Conservation (phyloP, 2,888 invertebrate species). For the Smittia aterrima region DNA sequence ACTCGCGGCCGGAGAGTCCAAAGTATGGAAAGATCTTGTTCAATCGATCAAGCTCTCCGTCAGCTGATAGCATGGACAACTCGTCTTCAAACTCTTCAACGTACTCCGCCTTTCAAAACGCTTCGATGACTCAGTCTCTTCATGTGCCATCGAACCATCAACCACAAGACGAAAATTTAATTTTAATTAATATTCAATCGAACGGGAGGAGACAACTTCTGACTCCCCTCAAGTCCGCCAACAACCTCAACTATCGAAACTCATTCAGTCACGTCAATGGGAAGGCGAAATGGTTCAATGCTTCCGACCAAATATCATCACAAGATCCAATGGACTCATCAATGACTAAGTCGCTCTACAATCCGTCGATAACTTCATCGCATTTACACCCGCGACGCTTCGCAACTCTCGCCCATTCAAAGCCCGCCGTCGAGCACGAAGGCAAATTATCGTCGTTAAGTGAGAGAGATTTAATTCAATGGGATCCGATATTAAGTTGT, state of each 20-base stretch:
- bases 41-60: conserved; percentile 46
- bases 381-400: conserved; percentile 38
- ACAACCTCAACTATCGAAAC: conserved; percentile 21
- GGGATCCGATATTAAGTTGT: conserved; percentile 59
- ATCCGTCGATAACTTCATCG: conserved; percentile 5
- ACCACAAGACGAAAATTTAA: conserved; percentile 6
- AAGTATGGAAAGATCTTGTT: conserved; percentile 48
- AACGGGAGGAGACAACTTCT: neutral
- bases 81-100: conserved; percentile 26
- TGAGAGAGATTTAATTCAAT: conserved; percentile 46
- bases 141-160: neutral
- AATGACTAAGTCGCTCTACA: conserved; percentile 31
- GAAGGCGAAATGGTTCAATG: neutral
- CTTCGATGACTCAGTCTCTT: conserved; percentile 29
- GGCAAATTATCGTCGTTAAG: conserved; percentile 9
- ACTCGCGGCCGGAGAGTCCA: conserved; percentile 51
- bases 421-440: neutral
- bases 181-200: conserved; percentile 30
- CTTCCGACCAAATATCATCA: neutral
- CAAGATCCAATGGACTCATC: no score
- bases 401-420: conserved; percentile 42
- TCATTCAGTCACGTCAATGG: conserved; percentile 25
- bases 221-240: conserved; percentile 6
- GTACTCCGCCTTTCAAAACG: conserved; percentile 10
- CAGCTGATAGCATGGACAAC: conserved; percentile 34